Evolutionary conservation across 1,140 invertebrate species (phyloP).

Genomic region (Ips nitidus): DNA sequence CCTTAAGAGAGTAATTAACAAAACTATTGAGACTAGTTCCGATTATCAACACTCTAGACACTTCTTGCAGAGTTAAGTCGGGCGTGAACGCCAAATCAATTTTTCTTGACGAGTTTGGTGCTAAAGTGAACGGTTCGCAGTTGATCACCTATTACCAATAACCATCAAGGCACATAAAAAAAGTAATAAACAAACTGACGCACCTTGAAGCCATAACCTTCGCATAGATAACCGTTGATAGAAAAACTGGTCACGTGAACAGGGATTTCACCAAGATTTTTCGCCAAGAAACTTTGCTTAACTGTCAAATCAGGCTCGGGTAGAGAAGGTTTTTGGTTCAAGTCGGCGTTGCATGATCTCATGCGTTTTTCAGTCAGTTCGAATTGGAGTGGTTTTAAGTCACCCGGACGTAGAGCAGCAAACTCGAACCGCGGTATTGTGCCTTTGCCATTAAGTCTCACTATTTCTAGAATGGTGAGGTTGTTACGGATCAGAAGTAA

Average conservation of each 20-base stretch:
- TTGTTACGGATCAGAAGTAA: conserved; percentile 75
- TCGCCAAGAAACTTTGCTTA: conserved; percentile 81
- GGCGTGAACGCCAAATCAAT: conserved; percentile 92
- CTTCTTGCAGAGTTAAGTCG: conserved; percentile 85
- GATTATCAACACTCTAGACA: conserved; percentile 65
- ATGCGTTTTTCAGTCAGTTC: conserved; percentile 84
- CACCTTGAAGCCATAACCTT: conserved; percentile 75
- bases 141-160: conserved; percentile 62
- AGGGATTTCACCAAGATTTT: conserved; percentile 84
- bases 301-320: conserved; percentile 74
- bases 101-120: conserved; percentile 79
- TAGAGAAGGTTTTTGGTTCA: conserved; percentile 40
- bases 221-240: conserved; percentile 74
- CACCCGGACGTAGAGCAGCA: conserved; percentile 84
- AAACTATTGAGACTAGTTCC: conserved; percentile 60
- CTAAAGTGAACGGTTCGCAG: conserved; percentile 78
- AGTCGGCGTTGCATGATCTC: conserved; percentile 74
- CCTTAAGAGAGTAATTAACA: conserved; percentile 75
- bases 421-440: conserved; percentile 86
- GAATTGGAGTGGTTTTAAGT: conserved; percentile 72
- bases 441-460: conserved; percentile 80
- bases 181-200: background rate
- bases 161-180: conserved; percentile 6
- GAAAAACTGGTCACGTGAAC: conserved; percentile 75
- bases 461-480: conserved; percentile 85